Evolutionary conservation across 1,140 invertebrate species (phyloP).

Genomic region (Onthophagus taurus): DNA sequence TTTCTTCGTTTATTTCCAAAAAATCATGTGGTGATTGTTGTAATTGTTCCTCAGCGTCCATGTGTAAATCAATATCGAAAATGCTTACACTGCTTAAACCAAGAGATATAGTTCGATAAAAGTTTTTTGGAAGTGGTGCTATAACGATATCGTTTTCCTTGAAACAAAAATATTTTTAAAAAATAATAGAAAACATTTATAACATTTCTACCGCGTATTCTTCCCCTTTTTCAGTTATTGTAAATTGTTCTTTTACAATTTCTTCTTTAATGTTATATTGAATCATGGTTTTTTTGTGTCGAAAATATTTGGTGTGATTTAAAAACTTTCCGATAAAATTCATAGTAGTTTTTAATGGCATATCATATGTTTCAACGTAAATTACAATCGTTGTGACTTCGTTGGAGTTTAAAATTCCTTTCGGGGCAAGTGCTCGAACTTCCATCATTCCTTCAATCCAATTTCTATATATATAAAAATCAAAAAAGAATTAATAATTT

Average conservation of each 20-base stretch:
- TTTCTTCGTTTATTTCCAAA: slow-evolving; percentile 3
- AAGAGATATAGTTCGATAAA: slow-evolving; percentile 14
- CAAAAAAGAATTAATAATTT: not conserved
- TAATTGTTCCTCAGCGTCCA: slow-evolving; percentile 6
- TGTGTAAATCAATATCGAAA: slow-evolving; percentile 1
- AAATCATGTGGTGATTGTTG: slow-evolving; percentile 2
- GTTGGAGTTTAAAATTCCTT: slow-evolving; percentile 19
- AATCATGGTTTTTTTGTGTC: slow-evolving; percentile 15
- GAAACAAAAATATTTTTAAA: not conserved
- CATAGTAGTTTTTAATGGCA: slow-evolving; percentile 12
- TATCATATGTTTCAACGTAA: slow-evolving; percentile 16
- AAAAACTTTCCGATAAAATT: slow-evolving; percentile 21
- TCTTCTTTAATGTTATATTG: slow-evolving; percentile 13
- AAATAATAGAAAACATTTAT: not conserved
- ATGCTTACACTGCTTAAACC: slow-evolving; percentile 8
- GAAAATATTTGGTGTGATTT: slow-evolving; percentile 18
- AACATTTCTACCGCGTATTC: slow-evolving; percentile 17
- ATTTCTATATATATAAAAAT: slow-evolving; percentile 13
- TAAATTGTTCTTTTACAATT: slow-evolving; percentile 19
- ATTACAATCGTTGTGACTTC: slow-evolving; percentile 15
- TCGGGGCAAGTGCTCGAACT: slow-evolving; percentile 11
- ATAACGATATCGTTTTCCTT: slow-evolving; percentile 14
- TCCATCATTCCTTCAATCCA: slow-evolving; percentile 16
- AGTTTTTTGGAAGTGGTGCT: slow-evolving; percentile 9
- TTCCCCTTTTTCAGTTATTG: slow-evolving; percentile 19